Evolutionary conservation across 2,797 vertebrate genomes (phyloP), one percentile per base, ranked within the genome.

Genomic region (Eidolon dupreanum): DNA sequence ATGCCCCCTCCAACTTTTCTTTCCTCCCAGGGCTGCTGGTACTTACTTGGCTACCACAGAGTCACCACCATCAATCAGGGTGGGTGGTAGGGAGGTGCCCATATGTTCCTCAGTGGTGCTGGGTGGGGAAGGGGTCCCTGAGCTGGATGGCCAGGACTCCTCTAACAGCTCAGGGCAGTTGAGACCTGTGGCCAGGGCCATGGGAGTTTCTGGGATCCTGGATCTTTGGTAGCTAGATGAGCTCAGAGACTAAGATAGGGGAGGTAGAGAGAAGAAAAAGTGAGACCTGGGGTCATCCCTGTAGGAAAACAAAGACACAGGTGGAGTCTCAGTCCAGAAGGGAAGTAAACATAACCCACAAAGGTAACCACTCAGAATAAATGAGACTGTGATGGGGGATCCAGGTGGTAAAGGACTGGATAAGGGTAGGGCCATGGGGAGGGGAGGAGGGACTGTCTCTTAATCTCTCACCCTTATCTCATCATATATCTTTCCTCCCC

Each of bases 101-200:
- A 88, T 90, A 73, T 89, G 96, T 77, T 41, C 71, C 51, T 98
- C 97, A 0, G 94, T 61, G 36, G 93, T 98, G 97, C 90, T 88
- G 26, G 49, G 66, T 78, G 97, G 97, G 12, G 97, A 97, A 46
- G 97, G 96, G 81, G 97, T 98, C 43, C 77, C 94, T 28, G 99
- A 99, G 9, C 98, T 98, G 22, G 98, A 99, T 13, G 99, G 98
- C 99, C 99, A 99, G n/a, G 98, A 99, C 75, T 99, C 99, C 28
- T 98, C 94, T 90, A 98, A 99, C 74, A 93, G 97, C 73, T 97
- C 98, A 36, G 97, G 93, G 75, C 88, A 95, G 38, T 49, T 96
- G 89, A 49, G 81, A 91, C 68, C 63, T 98, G 55, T 41, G 61
- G 26, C 79, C 59, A 46, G 87, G 89, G 53, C 55, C 98, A 81